Evolutionary conservation across 2,113 vertebrate genomes (phyloP), one percentile per base, ranked within the genome.

Genomic region (Colaptes auratus): DNA sequence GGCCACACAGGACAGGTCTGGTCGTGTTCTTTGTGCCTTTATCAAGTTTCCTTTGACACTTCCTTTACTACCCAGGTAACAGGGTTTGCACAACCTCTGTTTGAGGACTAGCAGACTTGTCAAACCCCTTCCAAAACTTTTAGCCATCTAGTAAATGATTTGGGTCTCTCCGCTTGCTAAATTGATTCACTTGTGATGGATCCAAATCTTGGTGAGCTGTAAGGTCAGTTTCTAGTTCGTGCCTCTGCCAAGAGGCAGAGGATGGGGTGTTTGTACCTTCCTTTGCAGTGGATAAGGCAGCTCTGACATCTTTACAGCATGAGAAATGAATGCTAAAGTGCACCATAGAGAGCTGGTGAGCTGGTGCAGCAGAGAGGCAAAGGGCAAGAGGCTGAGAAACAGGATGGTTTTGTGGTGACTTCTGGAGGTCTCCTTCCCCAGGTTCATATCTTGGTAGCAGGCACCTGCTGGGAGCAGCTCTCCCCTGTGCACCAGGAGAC

Each of bases 361-460:
- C 15, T 13, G 24, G 30, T 44, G 55, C 48, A 72, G 30, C 28
- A 56, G 35, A 81, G 72, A 61, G 72, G 25, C 39, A 53, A 74
- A 36, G 28, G 33, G 15, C 42, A 63, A 65, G 48, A 56, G 52
- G 25, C 25, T 27, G 36, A 48, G 14, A 82, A 53, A 50, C 4
- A 12, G 28, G 15, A 21, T 31, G 9, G 16, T 9, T 42, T 20
- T 35, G 50, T 50, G 35, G 27, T 25, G 48, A 31, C 16, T 18
- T 48, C 35, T 64, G 76, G 19, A 69, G 36, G 17, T 48, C 30
- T 28, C 42, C 50, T 12, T 48, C 30, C 33, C 50, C 36, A 31
- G 16, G 35, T 28, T 66, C 7, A 6, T 14, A 2, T 24, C 23
- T 53, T 1, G 0, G 39, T 6, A n/a, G 36, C 19, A 31, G 31